phyloP scores from a whole-genome alignment of 2,888 invertebrate genomes.

The Andrena hattorfiana region DNA sequence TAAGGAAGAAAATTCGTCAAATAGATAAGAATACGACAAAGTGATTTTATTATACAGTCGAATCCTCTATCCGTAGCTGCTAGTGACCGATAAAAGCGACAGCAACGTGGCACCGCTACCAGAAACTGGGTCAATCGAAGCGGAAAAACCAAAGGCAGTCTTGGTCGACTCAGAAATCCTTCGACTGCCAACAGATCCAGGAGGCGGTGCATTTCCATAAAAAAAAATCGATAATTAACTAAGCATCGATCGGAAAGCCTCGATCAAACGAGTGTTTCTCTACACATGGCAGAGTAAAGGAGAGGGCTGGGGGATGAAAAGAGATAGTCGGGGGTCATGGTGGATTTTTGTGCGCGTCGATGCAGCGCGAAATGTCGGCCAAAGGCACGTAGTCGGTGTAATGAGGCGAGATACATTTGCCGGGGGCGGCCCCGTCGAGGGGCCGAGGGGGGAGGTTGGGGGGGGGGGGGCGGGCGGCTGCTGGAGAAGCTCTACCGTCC shows the following conservation, averaged over 20 bases:
- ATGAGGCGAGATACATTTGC: constrained; percentile 81
- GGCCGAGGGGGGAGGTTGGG: neutral
- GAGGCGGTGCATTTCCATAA: neutral
- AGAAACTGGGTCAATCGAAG: constrained; percentile 27
- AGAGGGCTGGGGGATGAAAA: constrained; percentile 28
- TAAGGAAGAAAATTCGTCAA: too few species aligned
- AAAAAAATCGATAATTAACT: constrained; percentile 5
- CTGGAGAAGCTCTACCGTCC: constrained; percentile 71
- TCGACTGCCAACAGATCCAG: neutral
- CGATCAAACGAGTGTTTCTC: constrained; percentile 10
- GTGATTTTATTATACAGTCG: too few species aligned
- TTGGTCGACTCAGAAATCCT: neutral
- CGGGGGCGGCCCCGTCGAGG: constrained; percentile 51
- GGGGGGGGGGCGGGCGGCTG: constrained; percentile 64
- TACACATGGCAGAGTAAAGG: neutral
- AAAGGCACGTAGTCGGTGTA: constrained; percentile 78
- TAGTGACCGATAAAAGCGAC: neutral
- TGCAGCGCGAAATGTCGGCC: constrained; percentile 76
- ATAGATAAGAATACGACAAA: too few species aligned
- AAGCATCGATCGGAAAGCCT: constrained; percentile 8
- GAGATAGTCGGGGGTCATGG: constrained; percentile 56
- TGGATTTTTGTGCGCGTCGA: constrained; percentile 75
- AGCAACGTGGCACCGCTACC: neutral
- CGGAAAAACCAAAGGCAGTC: neutral
- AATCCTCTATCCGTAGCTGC: neutral